These are phyloP conservation scores for Empidonax traillii DNA, from an alignment of 2,113 vertebrate species.

Conservation along the genomic window DNA sequence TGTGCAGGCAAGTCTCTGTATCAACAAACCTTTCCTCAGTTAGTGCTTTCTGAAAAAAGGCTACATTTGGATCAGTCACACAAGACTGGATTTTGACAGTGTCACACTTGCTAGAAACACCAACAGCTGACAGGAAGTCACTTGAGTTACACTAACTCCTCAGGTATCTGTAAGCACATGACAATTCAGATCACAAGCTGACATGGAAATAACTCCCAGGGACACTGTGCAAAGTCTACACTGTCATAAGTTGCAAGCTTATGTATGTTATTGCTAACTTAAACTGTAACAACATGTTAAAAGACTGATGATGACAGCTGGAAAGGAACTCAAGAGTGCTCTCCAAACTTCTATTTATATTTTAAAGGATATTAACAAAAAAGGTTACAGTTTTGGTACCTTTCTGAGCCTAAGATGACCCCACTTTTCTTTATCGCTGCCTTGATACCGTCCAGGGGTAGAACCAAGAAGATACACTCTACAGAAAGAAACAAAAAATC, in stretches of 20 bases:
- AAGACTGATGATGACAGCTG: not conserved
- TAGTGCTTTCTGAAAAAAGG: not conserved
- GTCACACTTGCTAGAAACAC: not conserved
- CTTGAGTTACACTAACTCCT: not conserved
- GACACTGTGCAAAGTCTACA: not conserved
- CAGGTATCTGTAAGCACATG: not conserved
- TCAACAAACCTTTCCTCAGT: not conserved
- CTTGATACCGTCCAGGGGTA: constrained; percentile 89
- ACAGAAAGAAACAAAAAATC: not conserved
- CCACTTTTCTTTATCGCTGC: constrained; percentile 90
- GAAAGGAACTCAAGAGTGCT: not conserved
- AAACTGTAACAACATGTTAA: not conserved
- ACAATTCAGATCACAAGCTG: not conserved
- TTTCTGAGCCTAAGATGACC: constrained; percentile 93
- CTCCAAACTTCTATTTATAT: not conserved
- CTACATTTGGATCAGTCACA: not conserved
- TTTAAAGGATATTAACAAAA: not conserved
- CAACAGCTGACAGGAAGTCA: not conserved
- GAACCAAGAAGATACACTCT: constrained; percentile 94
- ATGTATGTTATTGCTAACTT: not conserved
- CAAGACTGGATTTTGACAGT: not conserved
- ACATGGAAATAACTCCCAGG: not conserved
- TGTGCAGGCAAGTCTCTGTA: not conserved
- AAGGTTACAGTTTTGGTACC: constrained; percentile 70
- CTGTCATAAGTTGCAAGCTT: not conserved